phyloP scores from a whole-genome alignment of 1,140 invertebrate genomes.

The Telenomus remus region DNA sequence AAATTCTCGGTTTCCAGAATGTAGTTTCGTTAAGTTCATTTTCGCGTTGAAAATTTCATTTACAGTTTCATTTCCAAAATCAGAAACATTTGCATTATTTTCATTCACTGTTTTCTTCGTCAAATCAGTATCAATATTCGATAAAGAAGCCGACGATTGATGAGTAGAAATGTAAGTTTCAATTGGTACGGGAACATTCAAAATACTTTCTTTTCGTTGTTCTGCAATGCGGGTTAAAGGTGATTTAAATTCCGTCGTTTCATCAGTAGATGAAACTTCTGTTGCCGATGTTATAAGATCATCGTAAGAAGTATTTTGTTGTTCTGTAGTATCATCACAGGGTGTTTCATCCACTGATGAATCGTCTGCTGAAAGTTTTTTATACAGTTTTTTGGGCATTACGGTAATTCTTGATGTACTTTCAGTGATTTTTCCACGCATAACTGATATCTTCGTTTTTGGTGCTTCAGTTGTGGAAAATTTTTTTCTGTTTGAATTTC shows the following conservation, averaged over 20 bases:
- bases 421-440: constrained; percentile 53
- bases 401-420: constrained; percentile 51
- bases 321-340: constrained; percentile 19
- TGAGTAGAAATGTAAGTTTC: constrained; percentile 37
- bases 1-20: constrained; percentile 54
- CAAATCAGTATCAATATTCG: constrained; percentile 5
- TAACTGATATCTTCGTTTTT: constrained; percentile 47
- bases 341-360: constrained; percentile 20
- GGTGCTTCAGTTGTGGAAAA: constrained; percentile 42
- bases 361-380: constrained; percentile 19
- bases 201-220: constrained; percentile 33
- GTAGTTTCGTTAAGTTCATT: constrained; percentile 36
- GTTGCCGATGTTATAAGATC: constrained; percentile 1
- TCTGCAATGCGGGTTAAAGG: constrained; percentile 20
- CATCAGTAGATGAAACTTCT: constrained; percentile 20
- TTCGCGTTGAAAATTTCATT: constrained; percentile 38
- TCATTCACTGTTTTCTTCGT: constrained; percentile 3
- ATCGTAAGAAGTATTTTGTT: constrained; percentile 4
- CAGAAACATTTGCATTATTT: background rate
- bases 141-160: constrained; percentile 10
- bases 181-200: constrained; percentile 31
- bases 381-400: constrained; percentile 37
- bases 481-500: constrained; percentile 4
- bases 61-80: background rate
- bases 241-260: constrained; percentile 38